Percentiles rank a stretch among this genome's conserved stretches.
phyloP scores from a whole-genome alignment of 2,888 invertebrate species.

The Caenorhabditis virilis region DNA sequence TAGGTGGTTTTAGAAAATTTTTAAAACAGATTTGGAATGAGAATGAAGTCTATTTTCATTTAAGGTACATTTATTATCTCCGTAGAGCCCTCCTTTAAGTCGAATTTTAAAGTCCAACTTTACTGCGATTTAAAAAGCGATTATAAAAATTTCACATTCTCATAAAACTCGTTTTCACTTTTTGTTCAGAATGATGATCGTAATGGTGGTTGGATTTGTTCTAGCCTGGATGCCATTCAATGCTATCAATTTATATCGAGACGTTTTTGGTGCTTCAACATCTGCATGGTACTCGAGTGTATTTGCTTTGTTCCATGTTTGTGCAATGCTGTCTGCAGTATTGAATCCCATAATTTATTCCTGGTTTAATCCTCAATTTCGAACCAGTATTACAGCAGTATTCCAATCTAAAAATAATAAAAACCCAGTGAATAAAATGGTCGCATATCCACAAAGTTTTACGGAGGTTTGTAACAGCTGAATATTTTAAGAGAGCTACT shows the following conservation, averaged over 20 bases:
- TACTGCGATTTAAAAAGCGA: neutral
- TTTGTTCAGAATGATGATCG: constrained; percentile 66
- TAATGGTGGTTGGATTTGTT: constrained; percentile 64
- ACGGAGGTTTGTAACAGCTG: constrained; percentile 11
- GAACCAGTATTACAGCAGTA: constrained; percentile 40
- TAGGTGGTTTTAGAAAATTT: no score
- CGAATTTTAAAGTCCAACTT: neutral
- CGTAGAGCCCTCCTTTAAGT: no score
- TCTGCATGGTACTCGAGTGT: constrained; percentile 46
- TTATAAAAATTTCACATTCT: no score
- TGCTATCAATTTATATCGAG: constrained; percentile 61
- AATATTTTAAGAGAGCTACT: neutral
- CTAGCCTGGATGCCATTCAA: constrained; percentile 67
- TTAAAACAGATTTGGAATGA: no score
- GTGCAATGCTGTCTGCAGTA: constrained; percentile 65
- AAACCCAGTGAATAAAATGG: constrained; percentile 15
- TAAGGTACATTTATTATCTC: no score
- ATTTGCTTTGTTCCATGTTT: constrained; percentile 62
- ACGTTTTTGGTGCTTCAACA: constrained; percentile 47
- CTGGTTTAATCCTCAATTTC: constrained; percentile 66
- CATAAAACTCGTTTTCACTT: no score
- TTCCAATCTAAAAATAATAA: constrained; percentile 17
- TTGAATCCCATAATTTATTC: constrained; percentile 65
- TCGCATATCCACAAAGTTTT: constrained; percentile 24
- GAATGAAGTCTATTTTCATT: no score